These are phyloP conservation scores for Brassicogethes aeneus DNA, from an alignment of 2,888 invertebrate genomes.

Conservation along the genomic window DNA sequence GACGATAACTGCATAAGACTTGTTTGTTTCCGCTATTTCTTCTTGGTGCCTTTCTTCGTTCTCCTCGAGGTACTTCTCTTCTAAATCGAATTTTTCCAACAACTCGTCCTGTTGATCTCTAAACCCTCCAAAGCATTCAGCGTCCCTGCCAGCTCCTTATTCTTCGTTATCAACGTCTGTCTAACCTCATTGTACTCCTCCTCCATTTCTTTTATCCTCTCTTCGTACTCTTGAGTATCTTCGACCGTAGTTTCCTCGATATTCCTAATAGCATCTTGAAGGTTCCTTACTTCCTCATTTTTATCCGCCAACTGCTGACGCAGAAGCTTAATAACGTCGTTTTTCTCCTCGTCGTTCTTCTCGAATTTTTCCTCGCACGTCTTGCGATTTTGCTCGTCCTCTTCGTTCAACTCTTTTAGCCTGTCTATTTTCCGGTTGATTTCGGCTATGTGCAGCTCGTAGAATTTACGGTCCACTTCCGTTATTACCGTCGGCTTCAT, in stretches of 20 bases:
- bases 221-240: not conserved
- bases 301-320: not conserved
- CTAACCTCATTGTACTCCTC: not conserved
- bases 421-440: not conserved
- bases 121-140: not conserved
- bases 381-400: not conserved
- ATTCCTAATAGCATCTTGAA: not conserved
- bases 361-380: not conserved
- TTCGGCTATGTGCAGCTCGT: not conserved
- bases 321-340: not conserved
- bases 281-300: not conserved
- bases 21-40: not conserved
- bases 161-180: not conserved
- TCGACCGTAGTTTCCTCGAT: not conserved
- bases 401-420: not conserved
- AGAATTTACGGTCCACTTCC: not conserved
- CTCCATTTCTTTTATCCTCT: not conserved
- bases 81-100: not conserved
- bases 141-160: not conserved
- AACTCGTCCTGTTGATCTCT: not conserved
- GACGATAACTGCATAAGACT: not conserved
- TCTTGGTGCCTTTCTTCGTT: not conserved
- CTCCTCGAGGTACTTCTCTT: not conserved
- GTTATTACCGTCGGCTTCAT: not conserved
- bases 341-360: not conserved